Evolutionary conservation across 2,113 vertebrate genomes (phyloP).

Genomic region (Uria aalge): DNA sequence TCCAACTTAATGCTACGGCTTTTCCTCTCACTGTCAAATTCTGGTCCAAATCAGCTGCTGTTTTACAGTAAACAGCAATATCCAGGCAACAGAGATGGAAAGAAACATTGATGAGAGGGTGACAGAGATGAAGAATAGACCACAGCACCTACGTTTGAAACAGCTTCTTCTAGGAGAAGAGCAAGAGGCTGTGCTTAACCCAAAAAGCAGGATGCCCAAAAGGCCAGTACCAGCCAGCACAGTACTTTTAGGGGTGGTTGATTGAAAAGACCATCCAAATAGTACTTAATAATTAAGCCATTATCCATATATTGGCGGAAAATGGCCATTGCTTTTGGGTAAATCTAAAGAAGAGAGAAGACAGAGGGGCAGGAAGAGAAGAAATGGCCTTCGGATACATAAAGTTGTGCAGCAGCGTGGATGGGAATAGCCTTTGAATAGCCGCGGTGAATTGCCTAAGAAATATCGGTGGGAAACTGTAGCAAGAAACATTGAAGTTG

Average conservation of each 20-base stretch:
- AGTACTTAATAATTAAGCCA: neutral
- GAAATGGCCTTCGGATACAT: neutral
- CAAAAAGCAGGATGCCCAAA: neutral
- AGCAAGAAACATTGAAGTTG: accelerated
- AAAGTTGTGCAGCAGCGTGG: no score
- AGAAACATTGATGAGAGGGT: neutral
- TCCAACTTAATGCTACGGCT: neutral
- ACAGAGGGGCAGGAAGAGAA: neutral
- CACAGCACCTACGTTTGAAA: neutral
- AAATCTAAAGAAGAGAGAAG: neutral
- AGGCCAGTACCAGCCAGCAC: neutral
- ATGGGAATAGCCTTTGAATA: neutral
- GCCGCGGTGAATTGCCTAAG: accelerated
- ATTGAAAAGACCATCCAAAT: neutral
- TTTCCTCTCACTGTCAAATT: neutral
- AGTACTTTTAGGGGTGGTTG: neutral
- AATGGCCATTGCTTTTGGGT: neutral
- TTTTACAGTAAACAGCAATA: neutral
- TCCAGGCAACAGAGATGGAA: neutral
- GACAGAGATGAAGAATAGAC: neutral
- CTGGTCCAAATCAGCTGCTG: neutral
- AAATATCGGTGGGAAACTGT: no score
- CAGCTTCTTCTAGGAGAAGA: neutral
- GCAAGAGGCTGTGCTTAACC: neutral
- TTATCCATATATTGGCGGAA: neutral